Conservation (phyloP, 2,113 vertebrate genomes). For the Agapornis roseicollis region DNA sequence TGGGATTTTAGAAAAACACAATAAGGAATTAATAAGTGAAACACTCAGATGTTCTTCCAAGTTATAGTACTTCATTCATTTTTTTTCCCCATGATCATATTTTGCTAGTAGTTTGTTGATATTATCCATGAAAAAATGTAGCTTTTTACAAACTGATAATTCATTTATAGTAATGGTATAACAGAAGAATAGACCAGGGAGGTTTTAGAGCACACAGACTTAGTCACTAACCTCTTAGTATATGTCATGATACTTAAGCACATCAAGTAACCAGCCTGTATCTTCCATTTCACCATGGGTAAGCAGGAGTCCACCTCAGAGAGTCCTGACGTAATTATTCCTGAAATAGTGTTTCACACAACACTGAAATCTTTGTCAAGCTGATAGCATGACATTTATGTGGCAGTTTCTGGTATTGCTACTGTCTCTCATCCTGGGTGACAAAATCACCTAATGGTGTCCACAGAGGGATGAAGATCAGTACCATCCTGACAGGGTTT, state of each 20-base stretch:
- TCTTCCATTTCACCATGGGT: neutral
- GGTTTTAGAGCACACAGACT: neutral
- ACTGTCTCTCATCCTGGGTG: neutral
- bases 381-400: neutral
- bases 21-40: neutral
- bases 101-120: neutral
- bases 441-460: neutral
- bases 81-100: neutral
- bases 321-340: neutral
- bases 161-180: neutral
- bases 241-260: neutral
- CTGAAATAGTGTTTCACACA: neutral
- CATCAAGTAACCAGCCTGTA: neutral
- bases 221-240: neutral
- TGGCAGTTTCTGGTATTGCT: neutral
- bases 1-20: neutral
- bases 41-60: neutral
- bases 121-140: neutral
- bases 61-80: neutral
- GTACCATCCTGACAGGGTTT: neutral
- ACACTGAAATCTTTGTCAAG: neutral
- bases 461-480: fast-evolving
- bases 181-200: neutral
- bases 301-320: neutral
- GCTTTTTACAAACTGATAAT: neutral